Conservation (phyloP, 2,888 invertebrate species). For the Tetropium fuscum region DNA sequence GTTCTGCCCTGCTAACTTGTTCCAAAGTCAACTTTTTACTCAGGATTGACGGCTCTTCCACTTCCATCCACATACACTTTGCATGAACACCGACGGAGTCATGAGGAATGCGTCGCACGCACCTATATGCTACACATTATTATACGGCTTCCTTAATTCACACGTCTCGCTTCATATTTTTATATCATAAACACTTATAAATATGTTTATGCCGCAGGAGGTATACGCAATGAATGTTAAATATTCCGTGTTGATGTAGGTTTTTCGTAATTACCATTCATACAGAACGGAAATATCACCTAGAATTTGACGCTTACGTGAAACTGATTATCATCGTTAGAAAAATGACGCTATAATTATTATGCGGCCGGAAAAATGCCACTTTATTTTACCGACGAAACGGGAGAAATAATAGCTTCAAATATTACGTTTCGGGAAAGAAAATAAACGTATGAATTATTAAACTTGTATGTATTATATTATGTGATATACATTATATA, state of each 20-base stretch:
- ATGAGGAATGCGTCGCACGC: conserved; percentile 55
- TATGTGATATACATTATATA: too few species aligned
- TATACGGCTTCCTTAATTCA: conserved; percentile 31
- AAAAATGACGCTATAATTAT: too few species aligned
- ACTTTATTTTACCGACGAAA: too few species aligned
- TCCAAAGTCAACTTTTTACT: conserved; percentile 59
- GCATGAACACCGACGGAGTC: conserved; percentile 49
- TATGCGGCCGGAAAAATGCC: too few species aligned
- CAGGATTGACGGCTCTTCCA: conserved; percentile 52
- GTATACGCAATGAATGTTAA: conserved; percentile 8
- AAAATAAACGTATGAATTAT: too few species aligned
- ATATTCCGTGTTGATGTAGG: conserved; percentile 3
- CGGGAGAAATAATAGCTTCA: too few species aligned
- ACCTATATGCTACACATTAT: conserved; percentile 35
- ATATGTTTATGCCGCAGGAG: conserved; percentile 25
- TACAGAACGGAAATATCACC: not conserved
- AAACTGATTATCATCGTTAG: too few species aligned
- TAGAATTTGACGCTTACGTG: too few species aligned
- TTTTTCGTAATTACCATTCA: not conserved
- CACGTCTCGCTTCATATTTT: conserved; percentile 28
- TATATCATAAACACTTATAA: conserved; percentile 29
- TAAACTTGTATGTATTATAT: too few species aligned
- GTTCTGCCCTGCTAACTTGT: conserved; percentile 57
- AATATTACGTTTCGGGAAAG: too few species aligned
- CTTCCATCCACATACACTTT: conserved; percentile 55